Base-by-base conservation (phyloP, 2,113 vertebrate species). In the Eolophus roseicapilla region DNA sequence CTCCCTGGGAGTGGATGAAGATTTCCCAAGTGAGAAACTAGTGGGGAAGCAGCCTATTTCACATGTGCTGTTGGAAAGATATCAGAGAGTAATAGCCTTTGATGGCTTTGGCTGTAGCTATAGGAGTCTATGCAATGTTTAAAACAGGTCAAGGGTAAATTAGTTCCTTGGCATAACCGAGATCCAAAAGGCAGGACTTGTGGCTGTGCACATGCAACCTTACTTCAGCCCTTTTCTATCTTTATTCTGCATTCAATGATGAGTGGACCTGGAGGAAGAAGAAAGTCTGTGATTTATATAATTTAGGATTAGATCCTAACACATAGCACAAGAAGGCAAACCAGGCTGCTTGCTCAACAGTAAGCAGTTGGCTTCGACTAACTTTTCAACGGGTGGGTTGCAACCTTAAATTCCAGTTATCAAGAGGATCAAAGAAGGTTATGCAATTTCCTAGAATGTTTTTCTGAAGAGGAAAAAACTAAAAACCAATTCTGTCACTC, bases 391-490 rank as follows among this genome's bases (percentile, higher is more conserved):
- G 53, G 31, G 55, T 63, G 59, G 43, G 53, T 86, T 95, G 69
- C 74, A 96, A 55, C 82, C 46, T 86, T 92, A 67, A 86, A 88
- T 94, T 96, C 69, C 92, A 78, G 55, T 86, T 90, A 89, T 73
- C 74, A 55, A 63, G 91, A 87, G 57, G 87, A 96, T 92, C 86
- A 85, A 87, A 93, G 70, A 33, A 89, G 67, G 89, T 93, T 91
- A 91, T 80, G 71, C 90, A 96, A 90, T 95, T 91, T 91, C 83
- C 59, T 93, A 88, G 70, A 79, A 90, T 74, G 78, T 80, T 94
- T 97, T 95, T 93, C 78, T 96, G 62, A 41, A 90, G 52, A 92
- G 75, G 71, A 93, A 87, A 96, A 91, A 62, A 11, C 86, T 91
- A 37, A 84, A 95, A 93, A 76, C 23, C 82, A 87, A 37, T 90